Conservation (phyloP, 2,113 vertebrate genomes). For the Raja brachyura region DNA sequence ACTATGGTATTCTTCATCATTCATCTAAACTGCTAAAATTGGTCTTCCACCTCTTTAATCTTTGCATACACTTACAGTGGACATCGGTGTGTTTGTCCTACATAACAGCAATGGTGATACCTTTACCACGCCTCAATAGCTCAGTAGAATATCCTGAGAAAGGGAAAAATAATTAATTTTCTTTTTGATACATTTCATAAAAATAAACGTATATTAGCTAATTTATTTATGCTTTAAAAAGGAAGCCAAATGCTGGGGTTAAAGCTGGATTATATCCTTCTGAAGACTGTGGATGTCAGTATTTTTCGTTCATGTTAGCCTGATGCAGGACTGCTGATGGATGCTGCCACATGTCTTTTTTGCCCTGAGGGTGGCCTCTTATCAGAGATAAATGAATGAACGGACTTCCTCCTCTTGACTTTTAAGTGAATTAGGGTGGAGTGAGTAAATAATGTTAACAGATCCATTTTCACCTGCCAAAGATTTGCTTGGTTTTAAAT, state of each 20-base stretch:
- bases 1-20: not conserved
- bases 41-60: not conserved
- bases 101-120: not conserved
- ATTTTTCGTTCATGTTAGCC: not conserved
- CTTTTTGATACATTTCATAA: not conserved
- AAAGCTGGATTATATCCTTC: not conserved
- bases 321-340: not conserved
- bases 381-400: not conserved
- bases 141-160: not conserved
- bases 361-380: not conserved
- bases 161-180: not conserved
- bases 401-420: not conserved
- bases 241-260: not conserved
- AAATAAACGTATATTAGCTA: not conserved
- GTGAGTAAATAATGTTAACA: not conserved
- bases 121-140: not conserved
- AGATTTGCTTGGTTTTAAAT: not conserved
- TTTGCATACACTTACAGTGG: not conserved
- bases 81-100: not conserved
- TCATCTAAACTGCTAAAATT: not conserved
- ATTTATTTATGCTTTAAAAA: not conserved
- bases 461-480: not conserved
- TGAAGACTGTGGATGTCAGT: not conserved
- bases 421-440: not conserved
- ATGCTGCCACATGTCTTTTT: not conserved